Percentiles rank a stretch among this genome's conserved stretches.
Evolutionary conservation across 2,113 vertebrate species (phyloP).

Genomic region (Pseudorasbora parva): DNA sequence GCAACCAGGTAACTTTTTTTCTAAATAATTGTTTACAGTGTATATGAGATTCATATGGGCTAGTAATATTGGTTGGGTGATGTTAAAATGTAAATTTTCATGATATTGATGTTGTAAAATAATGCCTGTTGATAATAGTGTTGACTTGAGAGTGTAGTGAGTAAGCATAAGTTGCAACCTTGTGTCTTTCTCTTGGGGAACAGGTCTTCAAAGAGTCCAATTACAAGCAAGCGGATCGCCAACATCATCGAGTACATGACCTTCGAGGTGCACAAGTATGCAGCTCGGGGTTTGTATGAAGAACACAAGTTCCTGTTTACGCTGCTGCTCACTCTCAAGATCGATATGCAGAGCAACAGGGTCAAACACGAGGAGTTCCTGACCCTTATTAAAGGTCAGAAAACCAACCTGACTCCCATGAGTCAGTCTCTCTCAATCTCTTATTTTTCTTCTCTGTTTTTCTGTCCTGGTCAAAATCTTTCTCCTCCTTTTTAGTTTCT

Average conservation of each 20-base stretch:
- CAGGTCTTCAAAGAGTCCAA: conserved; percentile 88
- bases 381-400: conserved; percentile 92
- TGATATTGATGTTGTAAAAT: background rate
- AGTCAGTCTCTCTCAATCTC: background rate
- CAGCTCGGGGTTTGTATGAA: conserved; percentile 88
- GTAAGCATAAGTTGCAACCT: background rate
- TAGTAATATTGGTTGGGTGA: background rate
- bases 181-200: conserved; percentile 49
- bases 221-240: conserved; percentile 88
- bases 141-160: background rate
- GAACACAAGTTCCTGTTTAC: conserved; percentile 97
- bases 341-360: conserved; percentile 89
- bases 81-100: background rate
- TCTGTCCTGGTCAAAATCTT: background rate
- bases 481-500: background rate
- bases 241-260: conserved; percentile 96
- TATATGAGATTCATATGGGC: background rate
- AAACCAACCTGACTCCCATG: background rate
- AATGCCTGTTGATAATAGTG: background rate
- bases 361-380: conserved; percentile 93
- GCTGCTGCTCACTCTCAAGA: conserved; percentile 89
- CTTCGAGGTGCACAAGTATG: conserved; percentile 87
- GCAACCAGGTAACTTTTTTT: no score
- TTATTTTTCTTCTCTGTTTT: background rate
- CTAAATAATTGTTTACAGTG: no score